Evolutionary conservation across 2,113 vertebrate genomes (phyloP).

Genomic region (Tautogolabrus adspersus): DNA sequence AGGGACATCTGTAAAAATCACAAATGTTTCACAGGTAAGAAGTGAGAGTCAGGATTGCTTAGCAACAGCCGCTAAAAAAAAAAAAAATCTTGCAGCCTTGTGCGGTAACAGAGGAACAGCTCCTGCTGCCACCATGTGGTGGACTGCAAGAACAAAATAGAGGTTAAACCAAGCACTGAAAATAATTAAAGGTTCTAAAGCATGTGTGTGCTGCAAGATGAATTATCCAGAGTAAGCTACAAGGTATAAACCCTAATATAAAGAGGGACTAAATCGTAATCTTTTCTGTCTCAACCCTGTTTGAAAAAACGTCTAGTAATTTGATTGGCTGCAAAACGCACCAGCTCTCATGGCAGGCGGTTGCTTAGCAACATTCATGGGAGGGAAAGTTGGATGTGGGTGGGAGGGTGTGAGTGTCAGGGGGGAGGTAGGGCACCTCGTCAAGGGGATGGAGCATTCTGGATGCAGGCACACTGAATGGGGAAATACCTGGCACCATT

Average conservation of each 20-base stretch:
- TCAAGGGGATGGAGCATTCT: slow-evolving; percentile 62
- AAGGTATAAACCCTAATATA: neutral
- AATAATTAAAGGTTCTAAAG: slow-evolving; percentile 8
- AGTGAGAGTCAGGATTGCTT: slow-evolving; percentile 76
- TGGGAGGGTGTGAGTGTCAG: slow-evolving; percentile 34
- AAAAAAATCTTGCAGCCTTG: slow-evolving; percentile 52
- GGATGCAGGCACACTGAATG: slow-evolving; percentile 69
- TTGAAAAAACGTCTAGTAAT: slow-evolving; percentile 62
- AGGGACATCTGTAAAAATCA: slow-evolving; percentile 73
- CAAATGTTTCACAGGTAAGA: slow-evolving; percentile 76
- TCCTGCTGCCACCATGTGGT: slow-evolving; percentile 79
- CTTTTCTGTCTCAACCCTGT: slow-evolving; percentile 43
- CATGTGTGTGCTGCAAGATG: neutral
- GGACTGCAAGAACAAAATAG: slow-evolving; percentile 5
- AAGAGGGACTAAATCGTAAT: slow-evolving; percentile 4
- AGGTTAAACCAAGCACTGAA: neutral
- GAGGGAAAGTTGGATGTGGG: slow-evolving; percentile 45
- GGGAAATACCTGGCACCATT: slow-evolving; percentile 83
- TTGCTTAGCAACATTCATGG: slow-evolving; percentile 79
- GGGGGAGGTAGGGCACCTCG: slow-evolving; percentile 25
- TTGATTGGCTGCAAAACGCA: slow-evolving; percentile 71
- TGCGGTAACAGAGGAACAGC: slow-evolving; percentile 50
- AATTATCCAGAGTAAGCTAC: slow-evolving; percentile 5
- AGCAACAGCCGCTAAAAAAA: slow-evolving; percentile 78
- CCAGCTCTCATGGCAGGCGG: slow-evolving; percentile 65